Evolutionary conservation across 2,797 vertebrate genomes (phyloP).

Genomic region (Anguilla megastoma): DNA sequence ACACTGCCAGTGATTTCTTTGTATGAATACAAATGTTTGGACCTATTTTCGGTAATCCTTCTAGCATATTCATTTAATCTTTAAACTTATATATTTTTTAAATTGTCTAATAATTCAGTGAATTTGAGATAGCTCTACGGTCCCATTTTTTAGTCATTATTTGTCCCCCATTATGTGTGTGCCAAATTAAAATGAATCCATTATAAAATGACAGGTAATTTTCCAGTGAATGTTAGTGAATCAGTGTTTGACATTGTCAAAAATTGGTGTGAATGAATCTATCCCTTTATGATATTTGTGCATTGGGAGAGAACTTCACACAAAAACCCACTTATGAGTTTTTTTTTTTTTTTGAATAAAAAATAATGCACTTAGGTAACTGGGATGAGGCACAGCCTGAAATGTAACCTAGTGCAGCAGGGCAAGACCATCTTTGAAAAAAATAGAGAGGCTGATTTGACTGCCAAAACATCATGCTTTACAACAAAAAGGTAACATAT

Average conservation of each 20-base stretch:
- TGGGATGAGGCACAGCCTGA: not conserved
- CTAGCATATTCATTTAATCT: not conserved
- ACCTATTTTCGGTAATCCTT: not conserved
- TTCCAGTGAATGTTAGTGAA: not conserved
- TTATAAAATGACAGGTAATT: not conserved
- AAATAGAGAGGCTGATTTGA: too few species aligned
- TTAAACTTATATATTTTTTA: not conserved
- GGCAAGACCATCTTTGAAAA: too few species aligned
- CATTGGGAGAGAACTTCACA: not conserved
- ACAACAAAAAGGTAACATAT: too few species aligned
- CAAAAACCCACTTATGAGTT: not conserved
- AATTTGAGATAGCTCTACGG: not conserved
- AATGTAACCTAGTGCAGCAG: too few species aligned
- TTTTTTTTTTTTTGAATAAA: not conserved
- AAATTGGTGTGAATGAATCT: not conserved
- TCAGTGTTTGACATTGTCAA: not conserved
- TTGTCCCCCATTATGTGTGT: not conserved
- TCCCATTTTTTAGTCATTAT: not conserved
- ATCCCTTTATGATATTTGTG: not conserved
- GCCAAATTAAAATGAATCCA: not conserved
- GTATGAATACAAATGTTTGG: not conserved
- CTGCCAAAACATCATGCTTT: too few species aligned
- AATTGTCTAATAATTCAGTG: not conserved
- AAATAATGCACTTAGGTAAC: not conserved
- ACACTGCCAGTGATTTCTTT: not conserved